phyloP scores from a whole-genome alignment of 2,113 vertebrate species.

The Sturnus vulgaris region DNA sequence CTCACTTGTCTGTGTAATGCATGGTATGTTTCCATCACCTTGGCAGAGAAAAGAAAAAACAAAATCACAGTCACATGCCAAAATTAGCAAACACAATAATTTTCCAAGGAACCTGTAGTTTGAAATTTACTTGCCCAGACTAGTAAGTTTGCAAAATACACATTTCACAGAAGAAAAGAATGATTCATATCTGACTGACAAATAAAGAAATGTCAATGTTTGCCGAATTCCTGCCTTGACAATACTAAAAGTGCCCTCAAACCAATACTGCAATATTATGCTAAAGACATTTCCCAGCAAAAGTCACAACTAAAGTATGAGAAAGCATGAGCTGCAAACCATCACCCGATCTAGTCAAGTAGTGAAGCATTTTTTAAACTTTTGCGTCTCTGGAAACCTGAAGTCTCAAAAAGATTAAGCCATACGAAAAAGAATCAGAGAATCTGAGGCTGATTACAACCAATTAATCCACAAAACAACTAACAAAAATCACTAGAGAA shows the following conservation, averaged over 20 bases:
- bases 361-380: background rate
- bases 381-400: background rate
- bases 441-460: background rate
- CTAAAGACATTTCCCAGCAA: background rate
- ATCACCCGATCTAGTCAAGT: background rate
- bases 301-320: accelerated
- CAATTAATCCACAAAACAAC: background rate
- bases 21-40: background rate
- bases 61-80: background rate
- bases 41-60: background rate
- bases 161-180: background rate
- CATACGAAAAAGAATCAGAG: background rate
- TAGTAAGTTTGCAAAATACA: background rate
- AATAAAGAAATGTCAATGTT: background rate
- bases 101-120: background rate
- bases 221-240: background rate
- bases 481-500: background rate
- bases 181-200: background rate
- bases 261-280: background rate
- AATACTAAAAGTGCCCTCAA: background rate
- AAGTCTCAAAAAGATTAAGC: background rate
- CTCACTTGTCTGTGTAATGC: background rate
- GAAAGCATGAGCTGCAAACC: background rate
- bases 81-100: background rate
- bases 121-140: background rate